Evolutionary conservation across 1,140 invertebrate species (phyloP).

Genomic region (Linepithema humile): DNA sequence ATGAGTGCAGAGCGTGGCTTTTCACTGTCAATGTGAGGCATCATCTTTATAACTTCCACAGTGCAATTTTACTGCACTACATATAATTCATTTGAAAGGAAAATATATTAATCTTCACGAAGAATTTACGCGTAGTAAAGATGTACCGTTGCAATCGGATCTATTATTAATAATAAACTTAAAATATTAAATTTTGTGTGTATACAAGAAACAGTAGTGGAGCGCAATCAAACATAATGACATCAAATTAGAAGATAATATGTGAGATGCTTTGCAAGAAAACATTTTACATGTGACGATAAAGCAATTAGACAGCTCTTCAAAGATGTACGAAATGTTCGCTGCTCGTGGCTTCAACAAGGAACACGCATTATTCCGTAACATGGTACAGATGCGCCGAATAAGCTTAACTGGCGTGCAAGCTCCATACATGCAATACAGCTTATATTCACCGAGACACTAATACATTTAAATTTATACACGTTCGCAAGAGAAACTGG

Average conservation of each 20-base stretch:
- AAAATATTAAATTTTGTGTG: too few species aligned
- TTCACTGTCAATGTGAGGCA: neutral
- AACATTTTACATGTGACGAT: neutral
- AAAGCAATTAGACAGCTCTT: neutral
- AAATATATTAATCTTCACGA: too few species aligned
- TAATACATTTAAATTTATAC: constrained; percentile 44
- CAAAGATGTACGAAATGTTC: neutral
- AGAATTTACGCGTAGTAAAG: too few species aligned
- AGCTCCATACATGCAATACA: constrained; percentile 16
- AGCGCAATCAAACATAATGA: neutral
- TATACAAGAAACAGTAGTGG: too few species aligned
- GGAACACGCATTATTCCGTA: constrained; percentile 6
- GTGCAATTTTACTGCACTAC: neutral
- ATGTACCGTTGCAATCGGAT: too few species aligned
- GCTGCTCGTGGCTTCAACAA: neutral
- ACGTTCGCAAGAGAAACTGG: constrained; percentile 29
- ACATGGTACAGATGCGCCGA: constrained; percentile 11
- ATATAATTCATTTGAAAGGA: neutral
- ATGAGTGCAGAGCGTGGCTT: neutral
- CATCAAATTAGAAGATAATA: neutral
- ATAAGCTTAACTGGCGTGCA: constrained; percentile 43
- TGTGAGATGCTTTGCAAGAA: neutral
- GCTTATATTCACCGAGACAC: constrained; percentile 38
- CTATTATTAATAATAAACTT: too few species aligned
- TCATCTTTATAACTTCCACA: neutral